phyloP scores from a whole-genome alignment of 30 jellyfish, hydroid and myxozoan genomes.

The Hydractinia echinata region DNA sequence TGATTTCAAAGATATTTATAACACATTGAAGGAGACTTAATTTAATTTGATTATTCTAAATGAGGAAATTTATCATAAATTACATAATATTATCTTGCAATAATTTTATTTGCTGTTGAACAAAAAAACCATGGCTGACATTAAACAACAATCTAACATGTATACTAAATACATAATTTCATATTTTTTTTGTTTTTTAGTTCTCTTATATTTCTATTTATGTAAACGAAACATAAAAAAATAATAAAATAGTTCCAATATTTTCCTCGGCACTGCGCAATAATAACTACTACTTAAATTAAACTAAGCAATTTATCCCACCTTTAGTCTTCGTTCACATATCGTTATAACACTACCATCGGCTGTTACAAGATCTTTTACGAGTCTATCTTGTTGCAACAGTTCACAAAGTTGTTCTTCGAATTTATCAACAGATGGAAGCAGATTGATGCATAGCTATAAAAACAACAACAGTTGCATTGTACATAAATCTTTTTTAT shows the following conservation, averaged over 20 bases:
- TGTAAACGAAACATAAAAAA: not conserved
- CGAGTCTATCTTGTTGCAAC: slow-evolving; percentile 72
- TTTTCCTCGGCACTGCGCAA: not conserved
- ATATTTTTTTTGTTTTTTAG: too few species aligned
- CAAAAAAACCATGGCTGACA: too few species aligned
- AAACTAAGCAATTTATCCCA: not conserved
- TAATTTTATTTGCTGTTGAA: too few species aligned
- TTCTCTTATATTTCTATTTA: too few species aligned
- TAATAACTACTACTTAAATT: not conserved
- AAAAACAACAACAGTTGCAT: not conserved
- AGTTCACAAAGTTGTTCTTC: slow-evolving; percentile 71
- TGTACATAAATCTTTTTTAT: not conserved
- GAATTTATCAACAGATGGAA: slow-evolving; percentile 77
- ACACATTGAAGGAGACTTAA: too few species aligned
- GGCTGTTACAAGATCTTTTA: slow-evolving; percentile 54
- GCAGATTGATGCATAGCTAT: slow-evolving; percentile 47
- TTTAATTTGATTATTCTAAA: too few species aligned
- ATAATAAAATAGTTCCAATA: not conserved
- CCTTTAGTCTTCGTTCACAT: slow-evolving; percentile 80
- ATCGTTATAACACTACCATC: slow-evolving; percentile 80
- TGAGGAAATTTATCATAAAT: too few species aligned
- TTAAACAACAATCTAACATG: too few species aligned
- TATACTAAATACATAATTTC: too few species aligned
- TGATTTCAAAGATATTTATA: too few species aligned
- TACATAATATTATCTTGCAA: too few species aligned